Percentiles rank a stretch among this genome's conserved stretches.
Conservation (phyloP, 2,797 vertebrate genomes). For the Melanotaenia nigrans region DNA sequence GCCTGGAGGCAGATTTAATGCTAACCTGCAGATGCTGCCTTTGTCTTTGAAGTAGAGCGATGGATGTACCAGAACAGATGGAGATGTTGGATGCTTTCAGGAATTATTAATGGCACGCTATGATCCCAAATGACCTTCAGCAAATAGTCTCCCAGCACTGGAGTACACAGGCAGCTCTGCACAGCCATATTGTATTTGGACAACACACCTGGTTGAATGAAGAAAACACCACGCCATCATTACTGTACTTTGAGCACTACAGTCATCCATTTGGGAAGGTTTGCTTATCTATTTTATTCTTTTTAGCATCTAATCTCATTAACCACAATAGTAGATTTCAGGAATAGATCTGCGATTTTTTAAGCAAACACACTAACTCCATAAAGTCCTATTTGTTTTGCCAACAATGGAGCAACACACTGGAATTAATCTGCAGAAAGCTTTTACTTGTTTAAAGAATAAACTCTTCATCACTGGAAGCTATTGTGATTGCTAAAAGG, state of each 20-base stretch:
- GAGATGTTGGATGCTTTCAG: slow-evolving; percentile 81
- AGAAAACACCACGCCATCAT: slow-evolving; percentile 72
- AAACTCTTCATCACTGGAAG: slow-evolving; percentile 74
- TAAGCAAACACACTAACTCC: slow-evolving; percentile 78
- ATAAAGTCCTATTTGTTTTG: slow-evolving; percentile 82
- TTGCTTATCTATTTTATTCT: slow-evolving; percentile 43
- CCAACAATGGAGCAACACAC: slow-evolving; percentile 75
- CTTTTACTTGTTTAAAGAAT: slow-evolving; percentile 81
- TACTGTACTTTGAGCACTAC: slow-evolving; percentile 55
- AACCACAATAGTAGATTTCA: slow-evolving; percentile 65
- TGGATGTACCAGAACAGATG: slow-evolving; percentile 79
- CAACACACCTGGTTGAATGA: slow-evolving; percentile 77
- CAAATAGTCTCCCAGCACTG: slow-evolving; percentile 75
- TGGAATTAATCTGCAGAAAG: slow-evolving; percentile 82
- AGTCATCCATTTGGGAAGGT: slow-evolving; percentile 60
- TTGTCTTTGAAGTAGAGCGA: slow-evolving; percentile 80
- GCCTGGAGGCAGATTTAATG: slow-evolving; percentile 67
- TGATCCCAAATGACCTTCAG: slow-evolving; percentile 86
- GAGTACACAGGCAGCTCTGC: slow-evolving; percentile 71
- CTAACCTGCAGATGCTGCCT: slow-evolving; percentile 74
- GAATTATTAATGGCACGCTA: slow-evolving; percentile 84
- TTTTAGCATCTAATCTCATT: slow-evolving; percentile 68
- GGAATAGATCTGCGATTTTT: slow-evolving; percentile 78
- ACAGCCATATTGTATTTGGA: slow-evolving; percentile 80
- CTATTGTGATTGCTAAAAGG: slow-evolving; percentile 69